Evolutionary conservation across 2,797 vertebrate species (phyloP).

Genomic region (Octomys mimax): DNA sequence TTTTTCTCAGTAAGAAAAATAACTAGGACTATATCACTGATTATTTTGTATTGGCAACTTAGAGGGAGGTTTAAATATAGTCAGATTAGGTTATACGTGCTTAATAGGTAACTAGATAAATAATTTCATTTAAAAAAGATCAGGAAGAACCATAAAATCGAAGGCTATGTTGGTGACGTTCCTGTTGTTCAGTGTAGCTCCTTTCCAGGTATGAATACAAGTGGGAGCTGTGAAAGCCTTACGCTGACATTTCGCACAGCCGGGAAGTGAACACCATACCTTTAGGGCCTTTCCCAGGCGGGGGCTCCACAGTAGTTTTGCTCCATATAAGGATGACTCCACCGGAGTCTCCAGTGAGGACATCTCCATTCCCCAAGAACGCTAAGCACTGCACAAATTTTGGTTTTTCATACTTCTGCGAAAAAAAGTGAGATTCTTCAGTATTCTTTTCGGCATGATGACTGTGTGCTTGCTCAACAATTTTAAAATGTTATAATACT

Average conservation of each 20-base stretch:
- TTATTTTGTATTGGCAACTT: neutral
- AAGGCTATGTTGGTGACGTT: neutral
- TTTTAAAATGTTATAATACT: slow-evolving; percentile 45
- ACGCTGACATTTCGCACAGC: neutral
- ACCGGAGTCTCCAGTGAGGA: slow-evolving; percentile 97
- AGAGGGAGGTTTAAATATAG: neutral
- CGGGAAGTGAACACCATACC: slow-evolving; percentile 87
- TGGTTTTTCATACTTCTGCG: slow-evolving; percentile 98
- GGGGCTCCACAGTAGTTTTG: slow-evolving; percentile 94
- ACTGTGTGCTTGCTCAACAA: slow-evolving; percentile 52
- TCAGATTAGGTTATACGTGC: neutral
- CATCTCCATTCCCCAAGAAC: slow-evolving; percentile 96
- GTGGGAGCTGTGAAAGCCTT: neutral
- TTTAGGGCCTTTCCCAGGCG: slow-evolving; percentile 95
- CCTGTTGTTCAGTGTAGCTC: neutral
- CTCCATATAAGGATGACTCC: slow-evolving; percentile 97
- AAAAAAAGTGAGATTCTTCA: slow-evolving; percentile 81
- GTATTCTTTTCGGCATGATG: slow-evolving; percentile 9
- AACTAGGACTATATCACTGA: neutral
- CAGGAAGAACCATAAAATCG: slow-evolving; percentile 31
- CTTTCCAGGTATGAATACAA: neutral
- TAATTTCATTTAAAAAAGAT: slow-evolving; percentile 19
- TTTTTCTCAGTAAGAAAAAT: neutral
- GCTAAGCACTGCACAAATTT: slow-evolving; percentile 98
- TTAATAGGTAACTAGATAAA: neutral